Evolutionary conservation across 2,888 invertebrate genomes (phyloP).

Genomic region (Drosophila melanosoma): DNA sequence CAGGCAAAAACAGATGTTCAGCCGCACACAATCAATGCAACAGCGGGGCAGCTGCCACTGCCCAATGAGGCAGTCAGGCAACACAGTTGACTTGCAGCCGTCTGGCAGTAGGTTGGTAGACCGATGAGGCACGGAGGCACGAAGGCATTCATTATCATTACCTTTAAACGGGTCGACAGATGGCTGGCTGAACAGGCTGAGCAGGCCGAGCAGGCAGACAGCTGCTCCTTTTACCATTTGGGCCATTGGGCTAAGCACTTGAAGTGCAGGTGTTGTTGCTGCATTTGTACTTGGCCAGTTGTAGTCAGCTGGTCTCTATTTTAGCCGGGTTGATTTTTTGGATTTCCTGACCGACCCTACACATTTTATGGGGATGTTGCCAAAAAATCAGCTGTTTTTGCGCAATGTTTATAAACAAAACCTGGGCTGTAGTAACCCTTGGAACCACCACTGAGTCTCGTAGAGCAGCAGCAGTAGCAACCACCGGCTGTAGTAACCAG

Average conservation of each 20-base stretch:
- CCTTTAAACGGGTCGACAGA: slow-evolving; percentile 41
- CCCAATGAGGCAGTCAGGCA: slow-evolving; percentile 15
- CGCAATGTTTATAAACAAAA: slow-evolving; percentile 80
- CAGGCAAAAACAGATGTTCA: slow-evolving; percentile 52
- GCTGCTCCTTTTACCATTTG: slow-evolving; percentile 29
- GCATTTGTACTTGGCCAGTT: slow-evolving; percentile 1
- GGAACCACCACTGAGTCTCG: slow-evolving; percentile 73
- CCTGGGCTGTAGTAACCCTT: slow-evolving; percentile 69
- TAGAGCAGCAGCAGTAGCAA: slow-evolving; percentile 42
- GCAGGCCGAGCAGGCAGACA: slow-evolving; percentile 20
- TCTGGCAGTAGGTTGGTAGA: slow-evolving; percentile 1
- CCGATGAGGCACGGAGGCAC: not conserved
- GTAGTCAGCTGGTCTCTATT: slow-evolving; percentile 33
- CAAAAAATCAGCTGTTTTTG: slow-evolving; percentile 77
- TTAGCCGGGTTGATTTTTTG: slow-evolving; percentile 22
- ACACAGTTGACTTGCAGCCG: slow-evolving; percentile 27
- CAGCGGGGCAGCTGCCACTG: slow-evolving; percentile 46
- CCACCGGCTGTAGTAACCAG: slow-evolving; percentile 26
- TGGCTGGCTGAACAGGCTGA: slow-evolving; percentile 27
- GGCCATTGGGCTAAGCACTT: slow-evolving; percentile 49
- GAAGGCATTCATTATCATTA: slow-evolving; percentile 46
- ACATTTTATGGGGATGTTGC: slow-evolving; percentile 66
- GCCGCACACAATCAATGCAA: slow-evolving; percentile 54
- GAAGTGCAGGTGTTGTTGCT: slow-evolving; percentile 57
- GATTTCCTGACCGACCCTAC: slow-evolving; percentile 58